These are phyloP conservation scores for Enteromius anoplus DNA, from an alignment of 2,797 vertebrate species.

Conservation along the genomic window DNA sequence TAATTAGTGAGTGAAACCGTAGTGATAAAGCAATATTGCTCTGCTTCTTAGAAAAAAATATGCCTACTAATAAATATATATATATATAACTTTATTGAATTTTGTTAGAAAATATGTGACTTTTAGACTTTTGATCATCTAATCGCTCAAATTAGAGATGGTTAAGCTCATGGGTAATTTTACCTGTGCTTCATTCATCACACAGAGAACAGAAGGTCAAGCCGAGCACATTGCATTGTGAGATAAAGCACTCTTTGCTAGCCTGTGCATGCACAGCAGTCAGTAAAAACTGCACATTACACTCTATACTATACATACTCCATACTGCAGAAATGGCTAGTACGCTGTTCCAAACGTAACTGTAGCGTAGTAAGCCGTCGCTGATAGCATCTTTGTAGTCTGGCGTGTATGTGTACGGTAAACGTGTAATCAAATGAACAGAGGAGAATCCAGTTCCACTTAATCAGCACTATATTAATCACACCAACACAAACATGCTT, in stretches of 20 bases:
- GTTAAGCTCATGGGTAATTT: neutral
- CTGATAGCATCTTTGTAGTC: neutral
- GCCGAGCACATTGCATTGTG: neutral
- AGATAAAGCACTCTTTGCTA: neutral
- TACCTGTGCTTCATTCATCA: neutral
- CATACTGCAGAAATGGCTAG: neutral
- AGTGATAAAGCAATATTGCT: neutral
- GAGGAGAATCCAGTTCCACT: conserved; percentile 56
- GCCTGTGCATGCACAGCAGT: neutral
- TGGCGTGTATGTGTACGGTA: conserved; percentile 1
- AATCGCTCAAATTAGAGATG: neutral
- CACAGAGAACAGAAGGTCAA: neutral
- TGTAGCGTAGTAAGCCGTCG: neutral
- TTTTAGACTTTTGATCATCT: neutral
- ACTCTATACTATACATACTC: neutral
- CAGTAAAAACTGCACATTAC: neutral
- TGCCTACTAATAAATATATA: neutral
- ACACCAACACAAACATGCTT: conserved; percentile 44
- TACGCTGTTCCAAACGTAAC: neutral
- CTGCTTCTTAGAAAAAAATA: no score
- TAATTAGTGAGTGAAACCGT: neutral
- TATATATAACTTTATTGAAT: no score
- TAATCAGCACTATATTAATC: conserved; percentile 54
- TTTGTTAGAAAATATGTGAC: neutral
- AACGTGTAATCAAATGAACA: conserved; percentile 54